Conservation (phyloP, 2,888 invertebrate species). For the Hirtodrosophila confusa region DNA sequence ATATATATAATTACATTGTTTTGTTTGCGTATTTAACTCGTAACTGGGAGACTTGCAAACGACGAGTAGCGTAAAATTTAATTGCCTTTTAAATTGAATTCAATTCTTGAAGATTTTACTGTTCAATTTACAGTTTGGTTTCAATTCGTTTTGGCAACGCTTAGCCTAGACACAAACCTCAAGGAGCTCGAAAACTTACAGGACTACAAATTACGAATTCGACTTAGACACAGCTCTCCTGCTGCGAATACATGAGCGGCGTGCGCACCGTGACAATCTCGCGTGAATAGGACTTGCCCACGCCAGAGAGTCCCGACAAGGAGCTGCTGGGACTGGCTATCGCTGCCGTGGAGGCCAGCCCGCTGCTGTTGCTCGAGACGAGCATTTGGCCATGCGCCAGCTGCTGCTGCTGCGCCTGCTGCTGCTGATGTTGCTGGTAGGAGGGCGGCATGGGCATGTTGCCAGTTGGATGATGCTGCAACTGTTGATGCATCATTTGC, state of each 20-base stretch:
- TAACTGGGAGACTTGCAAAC: conserved; percentile 36
- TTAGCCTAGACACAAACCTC: conserved; percentile 76
- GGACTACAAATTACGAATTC: conserved; percentile 11
- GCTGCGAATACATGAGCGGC: conserved; percentile 88
- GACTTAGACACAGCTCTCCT: conserved; percentile 88
- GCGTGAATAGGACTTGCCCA: conserved; percentile 84
- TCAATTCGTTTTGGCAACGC: conserved; percentile 71
- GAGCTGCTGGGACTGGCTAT: conserved; percentile 83
- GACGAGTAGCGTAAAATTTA: conserved; percentile 16
- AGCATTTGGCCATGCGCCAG: conserved; percentile 78
- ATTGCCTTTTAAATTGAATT: not conserved
- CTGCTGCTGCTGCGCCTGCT: conserved; percentile 65
- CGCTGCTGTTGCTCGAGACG: conserved; percentile 81
- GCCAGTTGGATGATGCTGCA: conserved; percentile 69
- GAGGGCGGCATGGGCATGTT: conserved; percentile 80
- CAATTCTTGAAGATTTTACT: conserved; percentile 20
- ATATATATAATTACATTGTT: conserved; percentile 36
- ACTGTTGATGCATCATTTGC: conserved; percentile 78
- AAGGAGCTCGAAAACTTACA: conserved; percentile 53
- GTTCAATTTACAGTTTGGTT: conserved; percentile 10
- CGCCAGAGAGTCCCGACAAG: conserved; percentile 81
- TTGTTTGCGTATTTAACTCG: conserved; percentile 10
- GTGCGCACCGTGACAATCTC: conserved; percentile 89
- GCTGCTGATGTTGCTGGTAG: conserved; percentile 81
- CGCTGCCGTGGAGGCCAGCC: conserved; percentile 78